phyloP scores from a whole-genome alignment of 2,113 vertebrate species.

The Archilochus colubris region DNA sequence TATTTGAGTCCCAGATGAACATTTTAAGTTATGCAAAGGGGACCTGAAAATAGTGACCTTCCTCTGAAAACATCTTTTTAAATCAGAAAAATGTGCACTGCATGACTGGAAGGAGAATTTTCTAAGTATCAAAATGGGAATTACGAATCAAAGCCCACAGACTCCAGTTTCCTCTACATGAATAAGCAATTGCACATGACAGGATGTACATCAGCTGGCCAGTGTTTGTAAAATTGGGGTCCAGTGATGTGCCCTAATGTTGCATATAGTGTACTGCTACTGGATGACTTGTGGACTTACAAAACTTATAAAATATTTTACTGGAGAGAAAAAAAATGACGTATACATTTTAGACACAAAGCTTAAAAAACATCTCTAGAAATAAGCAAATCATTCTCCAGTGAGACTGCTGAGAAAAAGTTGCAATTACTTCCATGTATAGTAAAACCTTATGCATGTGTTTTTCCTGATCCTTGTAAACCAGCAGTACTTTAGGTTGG shows the following conservation, averaged over 20 bases:
- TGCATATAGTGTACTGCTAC: not conserved
- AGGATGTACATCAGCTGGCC: conserved; percentile 1
- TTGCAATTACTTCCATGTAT: not conserved
- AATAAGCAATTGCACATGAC: not conserved
- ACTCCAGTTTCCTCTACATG: conserved; percentile 23
- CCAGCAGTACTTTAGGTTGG: not conserved
- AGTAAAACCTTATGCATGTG: not conserved
- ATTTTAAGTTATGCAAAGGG: conserved; percentile 33
- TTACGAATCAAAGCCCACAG: not conserved
- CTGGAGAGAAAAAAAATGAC: not conserved
- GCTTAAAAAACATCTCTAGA: not conserved
- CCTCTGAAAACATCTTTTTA: conserved; percentile 63
- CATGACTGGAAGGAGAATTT: conserved; percentile 31
- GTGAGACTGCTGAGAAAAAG: not conserved
- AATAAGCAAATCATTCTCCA: conserved; percentile 1
- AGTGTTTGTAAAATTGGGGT: not conserved
- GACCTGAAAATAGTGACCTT: conserved; percentile 61
- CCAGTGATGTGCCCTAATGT: not conserved
- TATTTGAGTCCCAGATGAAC: conserved; percentile 43
- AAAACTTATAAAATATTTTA: conserved; percentile 10
- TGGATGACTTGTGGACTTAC: not conserved
- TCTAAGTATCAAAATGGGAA: conserved; percentile 33
- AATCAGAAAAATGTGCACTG: conserved; percentile 68
- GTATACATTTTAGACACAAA: not conserved
- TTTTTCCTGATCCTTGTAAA: not conserved